Base-by-base conservation (phyloP, 2,888 invertebrate genomes). In the Spilosoma lubricipeda region DNA sequence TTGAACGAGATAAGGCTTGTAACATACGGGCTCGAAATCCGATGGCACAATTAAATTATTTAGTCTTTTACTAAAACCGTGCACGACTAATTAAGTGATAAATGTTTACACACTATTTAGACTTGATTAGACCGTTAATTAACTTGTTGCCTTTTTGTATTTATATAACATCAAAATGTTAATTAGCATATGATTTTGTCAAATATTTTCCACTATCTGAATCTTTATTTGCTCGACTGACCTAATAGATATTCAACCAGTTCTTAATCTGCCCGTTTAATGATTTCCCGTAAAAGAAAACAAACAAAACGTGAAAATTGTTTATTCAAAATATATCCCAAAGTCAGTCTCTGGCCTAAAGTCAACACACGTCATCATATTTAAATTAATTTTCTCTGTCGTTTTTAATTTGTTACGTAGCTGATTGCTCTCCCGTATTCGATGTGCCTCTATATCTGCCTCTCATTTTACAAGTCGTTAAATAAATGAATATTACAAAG, bases 341-440 rank as follows among this genome's bases (percentile, higher is more conserved):
- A 39, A 42, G 63, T 72, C 45, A 45, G 45, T 56, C 33, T 69
- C 30, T 67, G 56, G n/a, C 77, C 68, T 73, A 73, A 82, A 23
- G 70, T 71, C 66, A 74, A 71, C 48, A 72, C 42, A 20, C 48
- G n/a, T 65, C 65, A 71, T 74, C 71, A 67, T 71, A 76, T 77
- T 78, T 27, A 67, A 81, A 77, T 81, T 67, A 74, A 80, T 78
- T 63, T 70, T 74, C 67, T n/a, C 36, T 68, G 23, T 52, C 36
- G n/a, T 79, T 84, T 82, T 79, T 78, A 84, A 82, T 80, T 78
- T 84, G 79, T 75, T 76, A 64, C 71, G 52, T 66, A 77, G 67
- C 67, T 81, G 75, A 81, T 82, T 78, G 76, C 76, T 74, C 71
- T 36, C 66, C 65, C 52, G 70, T 80, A 78, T 82, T 82, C 74